These are phyloP conservation scores for Eubucco bourcierii DNA, from an alignment of 2,113 vertebrate species.

Conservation along the genomic window DNA sequence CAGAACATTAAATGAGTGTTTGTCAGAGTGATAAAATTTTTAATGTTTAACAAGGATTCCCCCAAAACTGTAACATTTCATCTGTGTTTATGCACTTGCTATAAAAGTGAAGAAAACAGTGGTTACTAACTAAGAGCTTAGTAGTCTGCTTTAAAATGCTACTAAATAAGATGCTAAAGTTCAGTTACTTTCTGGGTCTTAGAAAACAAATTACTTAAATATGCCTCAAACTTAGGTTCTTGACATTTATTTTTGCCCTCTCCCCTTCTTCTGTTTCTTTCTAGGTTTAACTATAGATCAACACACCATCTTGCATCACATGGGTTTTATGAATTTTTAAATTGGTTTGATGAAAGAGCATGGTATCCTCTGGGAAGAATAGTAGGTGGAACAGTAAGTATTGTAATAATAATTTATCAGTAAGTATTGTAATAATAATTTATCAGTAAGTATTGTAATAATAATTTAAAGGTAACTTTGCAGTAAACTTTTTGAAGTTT, in stretches of 20 bases:
- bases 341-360: conserved; percentile 99
- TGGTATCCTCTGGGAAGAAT: conserved; percentile 99
- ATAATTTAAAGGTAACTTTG: not conserved
- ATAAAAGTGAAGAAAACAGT: not conserved
- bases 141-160: not conserved
- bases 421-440: conserved; percentile 84
- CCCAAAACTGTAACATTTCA: not conserved
- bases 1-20: not conserved
- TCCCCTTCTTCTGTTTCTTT: not conserved
- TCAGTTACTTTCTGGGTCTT: not conserved
- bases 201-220: not conserved
- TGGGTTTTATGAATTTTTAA: conserved; percentile 99
- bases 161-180: not conserved
- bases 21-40: not conserved
- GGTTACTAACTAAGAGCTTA: not conserved
- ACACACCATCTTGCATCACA: conserved; percentile 98
- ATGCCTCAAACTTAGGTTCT: not conserved
- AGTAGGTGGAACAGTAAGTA: conserved; percentile 97
- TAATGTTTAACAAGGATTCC: not conserved
- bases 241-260: not conserved
- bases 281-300: conserved; percentile 99
- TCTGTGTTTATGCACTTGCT: not conserved
- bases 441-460: conserved; percentile 85
- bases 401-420: conserved; percentile 68
- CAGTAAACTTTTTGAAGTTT: not conserved